These are phyloP conservation scores for Aix galericulata DNA, from an alignment of 2,113 vertebrate genomes.

Conservation along the genomic window DNA sequence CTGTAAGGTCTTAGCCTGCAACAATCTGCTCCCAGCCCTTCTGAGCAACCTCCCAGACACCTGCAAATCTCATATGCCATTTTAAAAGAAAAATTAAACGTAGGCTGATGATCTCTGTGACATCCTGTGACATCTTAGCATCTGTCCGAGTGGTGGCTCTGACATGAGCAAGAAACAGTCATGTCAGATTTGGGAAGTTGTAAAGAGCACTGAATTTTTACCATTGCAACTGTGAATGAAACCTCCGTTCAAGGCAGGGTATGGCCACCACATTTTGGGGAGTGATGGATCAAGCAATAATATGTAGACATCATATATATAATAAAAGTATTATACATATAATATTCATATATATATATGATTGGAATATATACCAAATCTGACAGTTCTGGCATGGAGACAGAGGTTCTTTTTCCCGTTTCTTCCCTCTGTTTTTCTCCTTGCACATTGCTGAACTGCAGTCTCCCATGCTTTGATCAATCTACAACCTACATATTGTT, in stretches of 20 bases:
- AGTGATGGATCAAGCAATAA: neutral
- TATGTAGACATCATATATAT: no score
- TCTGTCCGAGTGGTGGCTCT: neutral
- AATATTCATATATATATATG: neutral
- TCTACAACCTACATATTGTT: neutral
- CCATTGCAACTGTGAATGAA: neutral
- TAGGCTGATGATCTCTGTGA: neutral
- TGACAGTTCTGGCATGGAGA: neutral
- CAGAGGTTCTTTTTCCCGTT: rapidly evolving
- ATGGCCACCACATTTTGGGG: neutral
- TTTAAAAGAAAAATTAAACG: neutral
- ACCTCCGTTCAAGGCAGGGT: rapidly evolving
- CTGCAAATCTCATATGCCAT: neutral
- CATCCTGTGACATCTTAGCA: neutral
- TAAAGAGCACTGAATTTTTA: neutral
- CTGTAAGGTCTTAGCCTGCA: neutral
- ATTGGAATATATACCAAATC: neutral
- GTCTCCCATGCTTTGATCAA: neutral
- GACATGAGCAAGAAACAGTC: neutral
- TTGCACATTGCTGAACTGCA: neutral
- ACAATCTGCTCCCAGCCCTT: neutral
- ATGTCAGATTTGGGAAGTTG: neutral
- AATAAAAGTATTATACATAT: neutral
- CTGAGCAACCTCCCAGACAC: neutral
- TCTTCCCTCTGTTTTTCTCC: neutral